Evolutionary conservation across 2,113 vertebrate genomes (phyloP), one percentile per base, ranked within the genome.

Genomic region (Tragelaphus scriptus): DNA sequence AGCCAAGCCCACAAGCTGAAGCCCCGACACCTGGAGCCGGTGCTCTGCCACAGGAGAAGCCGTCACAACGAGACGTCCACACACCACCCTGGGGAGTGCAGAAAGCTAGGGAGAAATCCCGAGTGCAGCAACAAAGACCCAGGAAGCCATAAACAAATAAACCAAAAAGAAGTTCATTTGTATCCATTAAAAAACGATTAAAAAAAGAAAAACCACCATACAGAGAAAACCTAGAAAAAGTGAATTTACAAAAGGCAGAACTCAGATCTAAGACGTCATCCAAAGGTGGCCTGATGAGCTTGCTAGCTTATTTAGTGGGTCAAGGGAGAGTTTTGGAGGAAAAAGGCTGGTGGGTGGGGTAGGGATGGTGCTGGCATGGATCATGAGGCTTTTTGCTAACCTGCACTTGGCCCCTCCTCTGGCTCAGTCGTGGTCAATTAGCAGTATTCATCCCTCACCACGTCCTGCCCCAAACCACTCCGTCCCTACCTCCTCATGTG

Each of bases 401-500:
- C 2, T 10, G n/a, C 28, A 16, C 47, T 28, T 0, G 5, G 65
- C 32, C 53, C 5, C 51, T 15, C 16, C 32, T 8, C 71, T 28
- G 85, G 68, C 17, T 15, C 36, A 0, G 7, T 17, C 9, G 0
- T 2, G 23, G 26, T 58, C 40, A 47, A n/a, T 21, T 7, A 32
- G 28, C 36, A 63, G 68, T 47, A 6, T 44, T 47, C n/a, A 17
- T 47, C 26, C n/a, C 32, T 28, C 17, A 2, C 61, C 47, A 21
- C 9, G 0, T 28, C 23, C 26, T 2, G 7, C n/a, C 26, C n/a
- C 2, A 55, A 75, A 26, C n/a, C n/a, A 26, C 6, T n/a, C 6
- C 2, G 2, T 1, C 75, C 2, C 9, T 0, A 2, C 1, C n/a
- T 0, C 11, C 0, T 2, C 53, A 12, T 21, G 30, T n/a, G 44